Evolutionary conservation across 2,888 invertebrate genomes (phyloP), one percentile per base, ranked within the genome.

Genomic region (Pseudanteris insignis): DNA sequence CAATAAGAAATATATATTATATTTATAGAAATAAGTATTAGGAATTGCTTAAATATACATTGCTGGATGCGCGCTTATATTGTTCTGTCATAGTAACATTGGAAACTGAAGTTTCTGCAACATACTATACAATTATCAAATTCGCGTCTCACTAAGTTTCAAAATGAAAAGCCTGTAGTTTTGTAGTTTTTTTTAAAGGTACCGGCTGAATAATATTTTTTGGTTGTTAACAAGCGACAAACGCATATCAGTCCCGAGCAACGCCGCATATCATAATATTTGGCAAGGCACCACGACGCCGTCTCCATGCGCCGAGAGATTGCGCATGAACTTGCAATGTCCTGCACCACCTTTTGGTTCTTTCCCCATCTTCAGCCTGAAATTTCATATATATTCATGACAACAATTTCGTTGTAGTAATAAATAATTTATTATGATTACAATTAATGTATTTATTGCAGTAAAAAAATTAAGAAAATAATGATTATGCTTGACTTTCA

Each of bases 231-330:
- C 28, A 10, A 33, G 11, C 21, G 30, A 25, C 11, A n/a, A 32
- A 51, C 9, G 28, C 1, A 24, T 44, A 30, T 71, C 60, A 78
- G 59, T 74, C 78, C 60, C 79, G 70, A 4, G 75, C 71, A 8
- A 79, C 77, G 41, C 92, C 92, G 78, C 92, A 94, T 75, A 96
- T 94, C 94, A 96, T 96, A 68, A 96, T 96, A 77, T 96, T 96
- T n/a, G 96, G 94, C 70, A 96, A 83, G 3, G 95, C 96, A 74
- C 94, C 94, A 25, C 96, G 86, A 64, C 96, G 84, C 78, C 91
- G 89, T 43, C 96, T 86, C 96, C 96, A 96, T 4, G 91, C 88
- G 55, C 96, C 96, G 68, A 96, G 89, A 54, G 94, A 92, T 77
- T 93, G 92, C 13, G 94, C 91, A 79, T 95, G 94, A 74, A 90